Base-by-base conservation (phyloP, 2,797 vertebrate genomes). In the Fundulus diaphanus region DNA sequence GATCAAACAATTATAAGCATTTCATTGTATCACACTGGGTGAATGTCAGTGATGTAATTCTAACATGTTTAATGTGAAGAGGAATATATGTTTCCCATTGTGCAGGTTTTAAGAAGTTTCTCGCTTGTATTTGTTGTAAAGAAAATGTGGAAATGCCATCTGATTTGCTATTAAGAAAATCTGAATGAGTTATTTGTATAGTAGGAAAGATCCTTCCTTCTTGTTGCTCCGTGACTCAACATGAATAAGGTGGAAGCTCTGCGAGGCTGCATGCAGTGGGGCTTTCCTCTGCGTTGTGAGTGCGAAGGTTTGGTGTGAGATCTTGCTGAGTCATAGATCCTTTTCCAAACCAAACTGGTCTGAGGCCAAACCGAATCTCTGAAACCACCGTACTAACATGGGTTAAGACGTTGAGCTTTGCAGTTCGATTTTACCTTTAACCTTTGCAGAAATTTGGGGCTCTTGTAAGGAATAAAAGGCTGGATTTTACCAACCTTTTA, bases 171-270 rank as follows among this genome's bases (percentile, higher is more conserved):
- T 91, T 87, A 91, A 92, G 81, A 85, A 92, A 92, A 81, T 82
- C 80, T 91, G 90, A 94, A 94, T 92, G 91, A 92, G 87, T 92
- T 88, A 91, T 92, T 94, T 94, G 89, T 87, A 79, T 78, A 91
- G 86, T 78, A 85, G 91, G 92, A 92, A 90, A 87, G 83, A 87
- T 90, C 80, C 81, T 89, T 90, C 82, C 91, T 83, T 70, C 48
- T 83, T 79, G 80, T 87, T 84, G 78, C 88, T 94, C 93, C 94
- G 86, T 94, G 92, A 93, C 91, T 93, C 88, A 91, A 90, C 85
- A 80, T 90, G 90, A 93, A 86, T 90, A 85, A 88, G 85, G 91
- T 93, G 92, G 92, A 93, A 92, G 89, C 85, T 78, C 81, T 89
- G 81, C 82, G 82, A 81, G 79, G 85, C 86, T 89, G 85, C 74